A percentile compares a stretch with the other conserved stretches of the same genome.
Conservation (phyloP, 2,797 vertebrate genomes). For the Chloroceryle inda region DNA sequence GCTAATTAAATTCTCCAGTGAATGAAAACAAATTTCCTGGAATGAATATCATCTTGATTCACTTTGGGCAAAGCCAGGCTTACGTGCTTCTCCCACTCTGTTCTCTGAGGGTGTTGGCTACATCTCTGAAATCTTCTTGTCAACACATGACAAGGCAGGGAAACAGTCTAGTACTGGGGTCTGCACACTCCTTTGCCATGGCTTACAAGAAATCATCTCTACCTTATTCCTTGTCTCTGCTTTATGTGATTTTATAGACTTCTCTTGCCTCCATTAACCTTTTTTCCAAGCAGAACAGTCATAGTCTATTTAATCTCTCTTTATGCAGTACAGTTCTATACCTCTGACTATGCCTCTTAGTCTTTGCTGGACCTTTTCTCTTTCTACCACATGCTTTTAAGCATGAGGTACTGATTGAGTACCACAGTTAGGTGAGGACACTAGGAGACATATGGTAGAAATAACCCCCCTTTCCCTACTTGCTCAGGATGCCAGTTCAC, state of each 20-base stretch:
- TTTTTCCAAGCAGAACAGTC: not conserved
- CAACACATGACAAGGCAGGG: not conserved
- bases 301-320: not conserved
- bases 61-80: not conserved
- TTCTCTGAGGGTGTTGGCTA: constrained; percentile 33
- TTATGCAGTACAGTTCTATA: too few relatives aligned
- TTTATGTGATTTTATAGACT: not conserved
- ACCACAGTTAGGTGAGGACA: too few relatives aligned
- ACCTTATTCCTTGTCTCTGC: not conserved
- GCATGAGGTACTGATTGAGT: not conserved
- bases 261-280: not conserved
- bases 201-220: not conserved
- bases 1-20: constrained; percentile 70
- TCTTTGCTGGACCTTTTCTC: not conserved
- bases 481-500: not conserved
- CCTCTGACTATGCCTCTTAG: not conserved
- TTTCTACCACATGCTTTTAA: not conserved
- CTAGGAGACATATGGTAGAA: not conserved
- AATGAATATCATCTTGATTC: constrained; percentile 37
- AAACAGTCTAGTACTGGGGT: not conserved
- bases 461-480: not conserved
- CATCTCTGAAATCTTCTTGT: not conserved
- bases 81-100: not conserved
- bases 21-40: constrained; percentile 68
- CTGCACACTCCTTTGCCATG: not conserved